Evolutionary conservation across 1,140 invertebrate species (phyloP), one percentile per base, ranked within the genome.

Genomic region (Rhysida immarginata): DNA sequence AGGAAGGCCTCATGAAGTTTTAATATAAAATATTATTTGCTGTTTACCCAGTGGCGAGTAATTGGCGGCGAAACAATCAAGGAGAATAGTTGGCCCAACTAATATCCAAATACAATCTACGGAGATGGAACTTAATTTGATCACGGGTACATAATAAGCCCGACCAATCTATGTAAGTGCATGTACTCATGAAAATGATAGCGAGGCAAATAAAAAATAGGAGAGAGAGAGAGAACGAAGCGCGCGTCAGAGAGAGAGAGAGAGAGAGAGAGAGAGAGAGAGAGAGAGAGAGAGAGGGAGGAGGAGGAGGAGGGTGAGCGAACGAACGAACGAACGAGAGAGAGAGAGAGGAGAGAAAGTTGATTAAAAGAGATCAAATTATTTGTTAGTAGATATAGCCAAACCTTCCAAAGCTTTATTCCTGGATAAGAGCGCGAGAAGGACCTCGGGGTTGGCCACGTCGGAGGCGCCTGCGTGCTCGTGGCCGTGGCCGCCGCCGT

Each of bases 331-430:
- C 29, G n/a, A n/a, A n/a, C n/a, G n/a, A n/a, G n/a, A n/a, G n/a
- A n/a, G n/a, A n/a, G n/a, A n/a, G n/a, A n/a, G n/a, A n/a, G n/a
- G n/a, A n/a, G n/a, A n/a, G n/a, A n/a, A n/a, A n/a, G n/a, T n/a
- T n/a, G n/a, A n/a, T n/a, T n/a, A n/a, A n/a, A n/a, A n/a, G n/a
- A n/a, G n/a, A n/a, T n/a, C n/a, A n/a, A n/a, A n/a, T n/a, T n/a
- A n/a, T 2, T 29, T 27, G 53, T 3, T 41, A 26, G 43, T 27
- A 25, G 14, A 25, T 53, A 53, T 23, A 16, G 20, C 43, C 74
- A 72, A 75, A 90, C 87, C 87, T 87, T 90, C 85, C 11, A 90
- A 74, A 58, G 82, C 82, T 70, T 89, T 87, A 71, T 90, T 91
- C 65, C 86, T 80, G 18, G 85, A 84, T 42, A 90, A 75, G 23